Conservation (phyloP, 2,888 invertebrate genomes). For the Microctonus aethiopoides region DNA sequence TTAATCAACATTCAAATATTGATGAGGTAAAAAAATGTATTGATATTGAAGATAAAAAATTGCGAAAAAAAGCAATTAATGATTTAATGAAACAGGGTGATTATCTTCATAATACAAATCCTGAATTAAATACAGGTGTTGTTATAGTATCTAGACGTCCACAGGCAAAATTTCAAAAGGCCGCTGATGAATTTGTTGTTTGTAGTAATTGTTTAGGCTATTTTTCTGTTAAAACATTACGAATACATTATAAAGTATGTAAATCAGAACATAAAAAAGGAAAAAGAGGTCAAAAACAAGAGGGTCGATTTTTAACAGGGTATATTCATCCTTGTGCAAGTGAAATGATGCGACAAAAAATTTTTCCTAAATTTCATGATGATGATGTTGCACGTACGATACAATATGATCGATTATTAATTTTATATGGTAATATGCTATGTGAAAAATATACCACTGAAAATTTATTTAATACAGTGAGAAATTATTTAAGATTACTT, state of each 20-base stretch:
- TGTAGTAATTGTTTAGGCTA: background rate
- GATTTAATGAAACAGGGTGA: constrained; percentile 2
- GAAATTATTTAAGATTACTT: constrained; percentile 15
- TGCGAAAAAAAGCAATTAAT: constrained; percentile 3
- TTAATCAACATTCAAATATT: too few relatives aligned
- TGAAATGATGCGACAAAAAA: constrained; percentile 5
- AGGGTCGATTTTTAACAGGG: constrained; percentile 1
- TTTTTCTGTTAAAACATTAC: background rate
- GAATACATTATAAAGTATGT: too few relatives aligned
- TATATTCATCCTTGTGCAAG: constrained; percentile 23
- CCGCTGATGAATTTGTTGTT: constrained; percentile 17
- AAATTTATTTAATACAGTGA: constrained; percentile 30
- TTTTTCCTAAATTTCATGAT: constrained; percentile 28
- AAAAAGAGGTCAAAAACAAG: background rate
- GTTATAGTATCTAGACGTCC: constrained; percentile 12
- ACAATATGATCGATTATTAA: constrained; percentile 22
- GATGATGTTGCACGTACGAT: constrained; percentile 24
- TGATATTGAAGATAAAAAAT: too few relatives aligned
- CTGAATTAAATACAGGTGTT: constrained; percentile 10
- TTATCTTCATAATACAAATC: constrained; percentile 16
- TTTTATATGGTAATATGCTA: constrained; percentile 31
- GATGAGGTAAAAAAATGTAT: too few relatives aligned
- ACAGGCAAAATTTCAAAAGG: constrained; percentile 1
- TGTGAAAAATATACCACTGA: constrained; percentile 29
- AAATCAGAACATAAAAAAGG: too few relatives aligned